Conservation (phyloP, 2,888 invertebrate species). For the Eledone cirrhosa region DNA sequence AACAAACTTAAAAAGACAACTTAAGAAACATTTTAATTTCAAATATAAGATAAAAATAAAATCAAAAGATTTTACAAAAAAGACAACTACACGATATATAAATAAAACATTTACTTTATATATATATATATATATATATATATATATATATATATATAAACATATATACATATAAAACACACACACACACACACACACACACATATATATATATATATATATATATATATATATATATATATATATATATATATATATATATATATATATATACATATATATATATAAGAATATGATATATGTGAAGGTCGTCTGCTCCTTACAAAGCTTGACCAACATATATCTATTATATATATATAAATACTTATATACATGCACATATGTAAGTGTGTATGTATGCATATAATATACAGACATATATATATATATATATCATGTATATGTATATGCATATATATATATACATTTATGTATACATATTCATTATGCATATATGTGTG, state of each 20-base stretch:
- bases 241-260: constrained; percentile 8
- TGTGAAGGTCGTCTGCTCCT: not conserved
- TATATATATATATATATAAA: not conserved
- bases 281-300: not conserved
- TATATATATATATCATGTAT: not conserved
- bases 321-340: not conserved
- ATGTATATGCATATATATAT: not conserved
- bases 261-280: not conserved
- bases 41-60: not conserved
- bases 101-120: not conserved
- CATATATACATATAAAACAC: no score
- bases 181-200: no score
- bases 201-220: no score
- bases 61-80: constrained; percentile 5
- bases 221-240: constrained; percentile 17
- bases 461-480: not conserved
- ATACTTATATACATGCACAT: not conserved
- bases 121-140: not conserved
- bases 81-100: not conserved
- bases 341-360: not conserved
- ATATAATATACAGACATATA: not conserved
- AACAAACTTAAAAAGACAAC: no score
- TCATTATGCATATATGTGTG: not conserved
- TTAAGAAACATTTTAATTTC: not conserved
- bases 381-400: not conserved